A percentile compares a stretch with the other conserved stretches of the same genome.
These are phyloP conservation scores for Ormyrus rosae DNA, from an alignment of 2,888 invertebrate genomes.

Conservation along the genomic window DNA sequence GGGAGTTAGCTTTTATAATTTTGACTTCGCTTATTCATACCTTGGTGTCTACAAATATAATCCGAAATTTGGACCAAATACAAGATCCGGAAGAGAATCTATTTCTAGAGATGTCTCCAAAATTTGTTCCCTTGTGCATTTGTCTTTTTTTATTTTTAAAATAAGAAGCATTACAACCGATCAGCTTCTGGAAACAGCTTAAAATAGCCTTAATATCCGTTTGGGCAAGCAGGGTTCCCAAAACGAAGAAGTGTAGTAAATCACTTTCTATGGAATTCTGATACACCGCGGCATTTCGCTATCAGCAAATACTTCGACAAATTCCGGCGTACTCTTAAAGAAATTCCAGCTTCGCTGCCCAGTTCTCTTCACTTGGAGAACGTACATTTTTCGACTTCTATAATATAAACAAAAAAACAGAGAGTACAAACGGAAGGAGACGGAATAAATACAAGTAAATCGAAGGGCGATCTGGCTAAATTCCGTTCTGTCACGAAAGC, in stretches of 20 bases:
- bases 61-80: too few species aligned
- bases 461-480: neutral
- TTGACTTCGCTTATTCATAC: too few species aligned
- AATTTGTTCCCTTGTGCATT: too few species aligned
- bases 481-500: conserved; percentile 14
- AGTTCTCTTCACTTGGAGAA: neutral
- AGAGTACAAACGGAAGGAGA: neutral
- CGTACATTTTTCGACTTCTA: conserved; percentile 31
- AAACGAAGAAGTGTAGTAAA: conserved; percentile 39
- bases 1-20: too few species aligned
- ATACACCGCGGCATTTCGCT: conserved; percentile 35
- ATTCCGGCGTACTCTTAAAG: conserved; percentile 32
- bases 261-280: conserved; percentile 49
- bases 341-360: conserved; percentile 25
- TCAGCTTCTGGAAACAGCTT: too few species aligned
- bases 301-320: conserved; percentile 30
- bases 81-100: too few species aligned
- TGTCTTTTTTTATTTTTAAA: too few species aligned
- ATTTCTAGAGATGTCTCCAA: too few species aligned
- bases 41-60: too few species aligned
- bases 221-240: neutral
- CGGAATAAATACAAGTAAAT: conserved; percentile 2
- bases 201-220: too few species aligned
- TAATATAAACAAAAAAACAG: neutral
- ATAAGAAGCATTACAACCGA: too few species aligned